Percentiles rank a stretch among this genome's conserved stretches.
Evolutionary conservation across 2,888 invertebrate genomes (phyloP).

Genomic region (Cataglyphis albicans): DNA sequence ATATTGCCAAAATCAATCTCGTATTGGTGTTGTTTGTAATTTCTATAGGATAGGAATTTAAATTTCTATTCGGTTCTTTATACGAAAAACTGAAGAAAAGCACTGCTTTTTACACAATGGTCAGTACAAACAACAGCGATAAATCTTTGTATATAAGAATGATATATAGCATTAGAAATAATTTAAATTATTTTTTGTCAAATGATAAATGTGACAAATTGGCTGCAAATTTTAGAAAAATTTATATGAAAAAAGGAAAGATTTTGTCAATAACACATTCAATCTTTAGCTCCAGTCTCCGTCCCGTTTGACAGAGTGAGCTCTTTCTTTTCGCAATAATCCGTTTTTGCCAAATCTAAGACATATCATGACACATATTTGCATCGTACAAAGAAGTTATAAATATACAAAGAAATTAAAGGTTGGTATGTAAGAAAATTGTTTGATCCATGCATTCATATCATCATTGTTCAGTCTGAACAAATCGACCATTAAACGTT

Average conservation of each 20-base stretch:
- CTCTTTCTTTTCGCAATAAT: not conserved
- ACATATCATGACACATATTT: conserved; percentile 26
- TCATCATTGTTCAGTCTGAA: conserved; percentile 5
- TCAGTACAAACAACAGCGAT: conserved; percentile 37
- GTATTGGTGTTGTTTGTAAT: conserved; percentile 45
- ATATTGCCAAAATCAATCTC: conserved; percentile 52
- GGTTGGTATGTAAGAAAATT: conserved; percentile 8
- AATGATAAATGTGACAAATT: conserved; percentile 29
- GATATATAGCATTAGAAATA: conserved; percentile 27
- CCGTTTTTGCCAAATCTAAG: conserved; percentile 14
- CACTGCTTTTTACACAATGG: conserved; percentile 20
- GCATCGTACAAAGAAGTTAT: conserved; percentile 27
- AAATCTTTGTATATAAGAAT: conserved; percentile 46
- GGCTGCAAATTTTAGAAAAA: conserved; percentile 37
- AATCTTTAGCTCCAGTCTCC: conserved; percentile 11
- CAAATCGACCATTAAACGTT: conserved; percentile 4
- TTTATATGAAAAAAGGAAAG: conserved; percentile 44
- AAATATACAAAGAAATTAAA: conserved; percentile 38
- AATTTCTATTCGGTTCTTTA: conserved; percentile 24
- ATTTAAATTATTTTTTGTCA: conserved; percentile 50
- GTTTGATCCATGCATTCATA: conserved; percentile 6
- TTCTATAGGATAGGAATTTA: conserved; percentile 21
- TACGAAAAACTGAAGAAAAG: not conserved
- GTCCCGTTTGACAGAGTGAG: conserved; percentile 9
- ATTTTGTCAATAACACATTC: conserved; percentile 45